These are phyloP conservation scores for Bucorvus abyssinicus DNA, from an alignment of 2,797 vertebrate genomes.

Conservation along the genomic window DNA sequence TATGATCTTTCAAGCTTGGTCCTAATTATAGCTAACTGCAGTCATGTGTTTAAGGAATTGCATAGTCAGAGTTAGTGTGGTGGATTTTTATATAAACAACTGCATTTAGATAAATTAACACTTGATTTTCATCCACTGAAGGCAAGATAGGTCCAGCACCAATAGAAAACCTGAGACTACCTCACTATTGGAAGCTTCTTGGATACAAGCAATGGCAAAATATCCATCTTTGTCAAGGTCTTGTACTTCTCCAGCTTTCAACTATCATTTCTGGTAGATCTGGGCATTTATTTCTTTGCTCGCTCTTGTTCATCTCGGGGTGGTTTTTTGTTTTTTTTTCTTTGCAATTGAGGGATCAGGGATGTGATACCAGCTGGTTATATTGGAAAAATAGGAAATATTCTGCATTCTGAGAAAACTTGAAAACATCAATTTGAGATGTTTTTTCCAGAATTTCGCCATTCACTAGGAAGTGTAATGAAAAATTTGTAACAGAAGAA, in stretches of 20 bases:
- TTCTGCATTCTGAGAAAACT: not conserved
- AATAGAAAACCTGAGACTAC: not conserved
- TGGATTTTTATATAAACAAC: not conserved
- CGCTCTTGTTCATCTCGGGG: not conserved
- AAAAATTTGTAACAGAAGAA: not conserved
- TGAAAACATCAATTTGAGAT: not conserved
- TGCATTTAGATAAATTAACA: not conserved
- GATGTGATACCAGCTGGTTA: not conserved
- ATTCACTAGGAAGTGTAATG: not conserved
- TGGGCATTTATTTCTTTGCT: not conserved
- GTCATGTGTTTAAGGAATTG: not conserved
- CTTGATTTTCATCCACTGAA: not conserved
- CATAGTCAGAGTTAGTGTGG: not conserved
- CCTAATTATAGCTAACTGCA: not conserved
- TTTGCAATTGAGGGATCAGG: not conserved
- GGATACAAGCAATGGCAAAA: not conserved
- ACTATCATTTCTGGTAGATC: not conserved
- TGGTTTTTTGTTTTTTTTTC: not conserved
- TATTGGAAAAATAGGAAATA: not conserved
- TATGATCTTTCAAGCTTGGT: not conserved
- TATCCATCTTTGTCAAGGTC: not conserved
- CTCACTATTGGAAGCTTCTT: not conserved
- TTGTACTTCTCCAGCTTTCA: not conserved
- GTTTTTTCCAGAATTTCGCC: not conserved
- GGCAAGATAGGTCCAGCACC: not conserved